These are phyloP conservation scores for Chrysina gloriosa DNA, from an alignment of 2,888 invertebrate genomes.

Conservation along the genomic window DNA sequence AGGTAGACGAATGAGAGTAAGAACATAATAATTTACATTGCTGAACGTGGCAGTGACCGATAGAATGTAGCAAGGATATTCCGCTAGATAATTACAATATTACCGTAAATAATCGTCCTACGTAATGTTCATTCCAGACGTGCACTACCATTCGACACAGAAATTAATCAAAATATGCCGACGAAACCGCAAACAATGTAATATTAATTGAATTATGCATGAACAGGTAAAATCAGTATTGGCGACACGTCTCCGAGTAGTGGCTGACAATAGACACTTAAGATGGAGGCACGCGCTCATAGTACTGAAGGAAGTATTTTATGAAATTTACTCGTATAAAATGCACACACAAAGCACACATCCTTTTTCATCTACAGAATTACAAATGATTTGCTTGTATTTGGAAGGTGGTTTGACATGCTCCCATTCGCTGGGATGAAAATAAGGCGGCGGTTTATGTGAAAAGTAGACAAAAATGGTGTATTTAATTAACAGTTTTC, in stretches of 20 bases:
- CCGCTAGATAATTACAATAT: constrained; percentile 13
- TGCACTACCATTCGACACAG: not conserved
- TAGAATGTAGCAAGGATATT: constrained; percentile 12
- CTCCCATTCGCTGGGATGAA: not conserved
- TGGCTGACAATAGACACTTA: constrained; percentile 31
- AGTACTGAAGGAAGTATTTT: constrained; percentile 25
- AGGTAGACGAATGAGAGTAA: not conserved
- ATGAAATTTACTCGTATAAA: constrained; percentile 24
- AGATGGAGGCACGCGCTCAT: constrained; percentile 26
- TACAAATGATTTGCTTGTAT: constrained; percentile 22
- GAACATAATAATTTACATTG: not conserved
- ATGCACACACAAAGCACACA: constrained; percentile 25
- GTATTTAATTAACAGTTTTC: constrained; percentile 18
- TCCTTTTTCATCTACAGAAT: constrained; percentile 28
- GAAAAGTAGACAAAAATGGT: constrained; percentile 14
- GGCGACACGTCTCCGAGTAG: constrained; percentile 2
- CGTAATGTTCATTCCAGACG: constrained; percentile 11
- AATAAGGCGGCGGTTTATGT: not conserved
- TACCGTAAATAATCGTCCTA: constrained; percentile 11
- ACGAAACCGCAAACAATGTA: constrained; percentile 18
- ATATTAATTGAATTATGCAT: constrained; percentile 37
- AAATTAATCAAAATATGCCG: constrained; percentile 26
- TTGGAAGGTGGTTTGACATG: constrained; percentile 29
- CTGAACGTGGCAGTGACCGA: constrained; percentile 13
- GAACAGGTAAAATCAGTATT: constrained; percentile 23